phyloP scores from a whole-genome alignment of 1,140 invertebrate genomes.

The Gryllus bimaculatus region DNA sequence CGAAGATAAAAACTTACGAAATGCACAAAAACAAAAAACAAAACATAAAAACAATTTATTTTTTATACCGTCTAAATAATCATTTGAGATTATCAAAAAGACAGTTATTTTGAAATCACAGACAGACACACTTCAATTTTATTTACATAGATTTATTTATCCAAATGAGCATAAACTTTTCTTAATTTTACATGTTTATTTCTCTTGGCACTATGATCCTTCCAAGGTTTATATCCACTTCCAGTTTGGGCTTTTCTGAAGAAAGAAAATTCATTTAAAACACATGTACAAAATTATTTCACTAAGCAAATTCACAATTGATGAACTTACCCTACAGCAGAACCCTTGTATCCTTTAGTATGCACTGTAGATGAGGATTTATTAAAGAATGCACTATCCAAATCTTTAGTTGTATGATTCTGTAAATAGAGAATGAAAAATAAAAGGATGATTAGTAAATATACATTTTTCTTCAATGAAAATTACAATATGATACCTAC shows the following conservation, averaged over 20 bases:
- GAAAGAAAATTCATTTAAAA: slow-evolving; percentile 23
- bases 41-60: too few species aligned
- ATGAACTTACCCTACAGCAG: background rate
- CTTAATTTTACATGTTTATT: slow-evolving; percentile 82
- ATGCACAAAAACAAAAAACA: too few species aligned
- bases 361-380: background rate
- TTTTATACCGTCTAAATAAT: too few species aligned
- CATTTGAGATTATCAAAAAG: too few species aligned
- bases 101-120: too few species aligned
- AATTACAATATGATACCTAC: too few species aligned
- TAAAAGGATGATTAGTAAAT: too few species aligned
- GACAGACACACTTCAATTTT: too few species aligned
- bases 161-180: slow-evolving; percentile 66
- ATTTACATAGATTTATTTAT: slow-evolving; percentile 28
- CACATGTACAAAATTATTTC: background rate
- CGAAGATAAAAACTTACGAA: too few species aligned
- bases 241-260: slow-evolving; percentile 22
- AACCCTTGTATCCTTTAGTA: background rate
- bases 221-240: slow-evolving; percentile 65
- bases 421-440: too few species aligned
- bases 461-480: too few species aligned
- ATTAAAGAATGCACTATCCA: background rate
- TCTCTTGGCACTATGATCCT: slow-evolving; percentile 61
- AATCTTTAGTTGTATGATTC: background rate
- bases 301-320: background rate